A percentile compares a stretch with the other conserved stretches of the same genome.
These are phyloP conservation scores for Eledone cirrhosa DNA, from an alignment of 2,888 invertebrate species.

Conservation along the genomic window DNA sequence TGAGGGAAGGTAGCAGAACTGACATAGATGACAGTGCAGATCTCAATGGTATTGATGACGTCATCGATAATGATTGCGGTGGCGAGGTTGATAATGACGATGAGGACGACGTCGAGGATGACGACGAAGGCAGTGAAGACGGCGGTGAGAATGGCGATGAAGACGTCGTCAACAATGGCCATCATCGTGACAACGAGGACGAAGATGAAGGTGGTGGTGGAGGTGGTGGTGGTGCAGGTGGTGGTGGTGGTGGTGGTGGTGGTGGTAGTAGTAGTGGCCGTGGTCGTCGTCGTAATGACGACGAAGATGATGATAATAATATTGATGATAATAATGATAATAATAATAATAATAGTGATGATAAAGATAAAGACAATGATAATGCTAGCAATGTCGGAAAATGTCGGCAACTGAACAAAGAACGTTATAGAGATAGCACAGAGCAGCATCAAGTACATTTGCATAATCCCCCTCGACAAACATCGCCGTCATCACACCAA, in stretches of 20 bases:
- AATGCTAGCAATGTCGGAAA: not conserved
- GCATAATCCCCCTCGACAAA: not conserved
- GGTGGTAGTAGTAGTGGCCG: no score
- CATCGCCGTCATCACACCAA: not conserved
- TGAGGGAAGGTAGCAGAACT: not conserved
- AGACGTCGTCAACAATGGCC: no score
- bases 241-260: no score
- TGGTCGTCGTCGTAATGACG: no score
- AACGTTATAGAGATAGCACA: not conserved
- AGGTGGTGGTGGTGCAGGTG: no score
- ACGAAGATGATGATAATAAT: no score
- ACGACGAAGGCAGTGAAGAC: not conserved
- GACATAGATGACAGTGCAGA: not conserved
- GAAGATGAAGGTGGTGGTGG: no score
- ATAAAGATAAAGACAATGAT: not conserved
- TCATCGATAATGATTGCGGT: not conserved
- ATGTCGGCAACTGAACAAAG: not conserved
- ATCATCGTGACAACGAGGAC: no score
- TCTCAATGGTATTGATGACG: not conserved
- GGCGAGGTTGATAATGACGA: not conserved
- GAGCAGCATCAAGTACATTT: conserved; percentile 8
- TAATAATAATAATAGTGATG: no score
- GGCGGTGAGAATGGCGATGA: no score
- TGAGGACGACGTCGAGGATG: not conserved
- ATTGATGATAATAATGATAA: no score